A percentile compares a stretch with the other conserved stretches of the same genome.
Evolutionary conservation across 2,888 invertebrate species (phyloP).

Genomic region (Scaptomyza tumidula): DNA sequence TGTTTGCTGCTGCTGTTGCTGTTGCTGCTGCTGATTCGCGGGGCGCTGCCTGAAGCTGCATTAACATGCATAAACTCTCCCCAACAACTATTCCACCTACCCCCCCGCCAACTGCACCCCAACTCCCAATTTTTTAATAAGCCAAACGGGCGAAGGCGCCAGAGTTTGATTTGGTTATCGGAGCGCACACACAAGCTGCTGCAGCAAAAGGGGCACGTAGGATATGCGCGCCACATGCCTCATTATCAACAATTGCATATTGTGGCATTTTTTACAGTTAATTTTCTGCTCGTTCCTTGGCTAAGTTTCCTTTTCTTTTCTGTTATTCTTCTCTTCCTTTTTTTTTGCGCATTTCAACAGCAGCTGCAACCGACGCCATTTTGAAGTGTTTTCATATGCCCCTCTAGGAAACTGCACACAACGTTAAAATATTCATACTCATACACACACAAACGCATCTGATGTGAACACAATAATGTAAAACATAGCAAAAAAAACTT

Average conservation of each 20-base stretch:
- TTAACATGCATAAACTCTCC: not conserved
- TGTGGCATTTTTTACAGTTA: conserved; percentile 78
- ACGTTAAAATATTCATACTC: conserved; percentile 2
- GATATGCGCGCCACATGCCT: conserved; percentile 77
- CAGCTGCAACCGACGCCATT: conserved; percentile 51
- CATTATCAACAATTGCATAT: conserved; percentile 78
- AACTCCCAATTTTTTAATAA: conserved; percentile 52
- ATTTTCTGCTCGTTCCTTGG: conserved; percentile 49
- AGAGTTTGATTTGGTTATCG: conserved; percentile 42
- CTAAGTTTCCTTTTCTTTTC: not conserved
- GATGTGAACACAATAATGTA: too few relatives aligned
- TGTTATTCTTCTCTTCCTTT: too few relatives aligned
- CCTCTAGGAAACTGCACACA: not conserved
- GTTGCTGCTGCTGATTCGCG: not conserved
- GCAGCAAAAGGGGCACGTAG: conserved; percentile 41
- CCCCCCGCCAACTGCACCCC: not conserved
- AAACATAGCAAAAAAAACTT: too few relatives aligned
- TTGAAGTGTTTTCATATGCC: conserved; percentile 21
- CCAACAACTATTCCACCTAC: not conserved
- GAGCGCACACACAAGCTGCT: conserved; percentile 18
- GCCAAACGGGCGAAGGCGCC: conserved; percentile 70
- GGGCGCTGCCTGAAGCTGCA: not conserved
- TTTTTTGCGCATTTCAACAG: conserved; percentile 3
- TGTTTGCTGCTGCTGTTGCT: not conserved
- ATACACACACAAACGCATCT: not conserved